Conservation (phyloP, 1,140 invertebrate genomes). For the Chironomus striatipennis region DNA sequence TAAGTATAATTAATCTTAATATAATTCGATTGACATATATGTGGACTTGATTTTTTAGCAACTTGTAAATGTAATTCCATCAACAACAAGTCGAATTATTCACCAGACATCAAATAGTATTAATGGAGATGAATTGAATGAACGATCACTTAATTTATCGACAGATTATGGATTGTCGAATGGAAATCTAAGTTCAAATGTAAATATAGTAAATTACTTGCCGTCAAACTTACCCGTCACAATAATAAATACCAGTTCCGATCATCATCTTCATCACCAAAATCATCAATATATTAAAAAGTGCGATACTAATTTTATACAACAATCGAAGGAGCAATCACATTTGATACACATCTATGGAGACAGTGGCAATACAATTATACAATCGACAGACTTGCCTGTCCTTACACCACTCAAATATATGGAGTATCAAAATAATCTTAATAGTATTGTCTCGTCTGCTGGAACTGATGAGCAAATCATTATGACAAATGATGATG, state of each 20-base stretch:
- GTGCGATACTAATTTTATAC: neutral
- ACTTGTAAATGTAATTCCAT: neutral
- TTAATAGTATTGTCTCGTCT: neutral
- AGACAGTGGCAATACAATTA: neutral
- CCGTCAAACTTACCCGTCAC: neutral
- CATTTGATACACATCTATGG: neutral
- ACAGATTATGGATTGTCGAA: neutral
- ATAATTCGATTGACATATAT: neutral
- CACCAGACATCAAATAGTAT: neutral
- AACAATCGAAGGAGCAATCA: neutral
- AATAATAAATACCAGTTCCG: neutral
- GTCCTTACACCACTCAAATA: neutral
- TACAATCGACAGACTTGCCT: neutral
- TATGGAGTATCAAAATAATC: neutral
- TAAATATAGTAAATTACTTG: constrained; percentile 2
- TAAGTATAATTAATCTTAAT: neutral
- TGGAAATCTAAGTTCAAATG: neutral
- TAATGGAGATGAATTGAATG: neutral
- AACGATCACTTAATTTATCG: neutral
- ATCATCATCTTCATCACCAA: neutral
- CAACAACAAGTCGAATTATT: neutral
- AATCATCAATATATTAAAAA: neutral
- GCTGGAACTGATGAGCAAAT: neutral
- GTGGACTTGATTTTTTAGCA: neutral
- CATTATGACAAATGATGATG: neutral